phyloP scores from a whole-genome alignment of 2,888 invertebrate species.

The Strigamia maritima region DNA sequence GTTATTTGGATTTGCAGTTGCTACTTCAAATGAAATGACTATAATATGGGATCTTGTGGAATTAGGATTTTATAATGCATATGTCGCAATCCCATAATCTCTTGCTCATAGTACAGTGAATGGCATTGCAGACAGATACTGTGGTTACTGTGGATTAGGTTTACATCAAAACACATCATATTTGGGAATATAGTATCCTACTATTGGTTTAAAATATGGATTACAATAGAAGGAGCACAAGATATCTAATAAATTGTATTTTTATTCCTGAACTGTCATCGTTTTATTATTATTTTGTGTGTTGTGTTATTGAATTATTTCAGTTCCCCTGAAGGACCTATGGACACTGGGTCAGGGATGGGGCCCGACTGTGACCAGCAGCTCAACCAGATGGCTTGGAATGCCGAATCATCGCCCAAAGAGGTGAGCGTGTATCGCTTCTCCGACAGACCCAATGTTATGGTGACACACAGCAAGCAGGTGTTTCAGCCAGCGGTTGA shows the following conservation, averaged over 20 bases:
- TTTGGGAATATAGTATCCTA: too few relatives aligned
- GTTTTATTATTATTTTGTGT: background rate
- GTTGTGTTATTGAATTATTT: background rate
- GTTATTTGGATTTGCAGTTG: too few relatives aligned
- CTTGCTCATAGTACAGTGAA: too few relatives aligned
- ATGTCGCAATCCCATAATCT: too few relatives aligned
- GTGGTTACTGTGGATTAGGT: too few relatives aligned
- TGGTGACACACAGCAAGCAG: conserved; percentile 38
- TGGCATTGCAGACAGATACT: too few relatives aligned
- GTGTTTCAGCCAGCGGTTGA: conserved; percentile 39
- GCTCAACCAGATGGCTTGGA: conserved; percentile 39
- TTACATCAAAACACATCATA: too few relatives aligned
- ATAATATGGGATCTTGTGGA: too few relatives aligned
- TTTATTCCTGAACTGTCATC: background rate
- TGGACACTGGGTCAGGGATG: conserved; percentile 19
- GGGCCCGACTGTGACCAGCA: conserved; percentile 34
- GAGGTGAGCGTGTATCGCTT: conserved; percentile 39
- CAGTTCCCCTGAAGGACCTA: conserved; percentile 37
- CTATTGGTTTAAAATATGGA: too few relatives aligned
- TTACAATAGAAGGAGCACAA: too few relatives aligned
- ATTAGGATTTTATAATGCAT: too few relatives aligned
- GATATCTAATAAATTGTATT: background rate
- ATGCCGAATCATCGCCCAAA: conserved; percentile 36
- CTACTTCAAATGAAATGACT: too few relatives aligned
- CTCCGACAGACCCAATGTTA: conserved; percentile 34